Base-by-base conservation (phyloP, 1,140 invertebrate species). In the Asobara japonica region DNA sequence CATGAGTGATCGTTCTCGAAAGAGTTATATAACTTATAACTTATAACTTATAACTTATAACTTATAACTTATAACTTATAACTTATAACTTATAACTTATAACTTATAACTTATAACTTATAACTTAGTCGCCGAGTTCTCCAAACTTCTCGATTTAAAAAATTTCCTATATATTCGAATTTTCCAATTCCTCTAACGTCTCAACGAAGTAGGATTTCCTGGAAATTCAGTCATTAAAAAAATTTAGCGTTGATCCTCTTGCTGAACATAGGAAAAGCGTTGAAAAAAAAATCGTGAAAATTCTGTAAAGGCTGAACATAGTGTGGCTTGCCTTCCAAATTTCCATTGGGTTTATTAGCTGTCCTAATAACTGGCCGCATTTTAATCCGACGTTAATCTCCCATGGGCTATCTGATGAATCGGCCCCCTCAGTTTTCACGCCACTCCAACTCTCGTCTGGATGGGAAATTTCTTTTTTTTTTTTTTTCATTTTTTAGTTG, bases 331-430 rank as follows among this genome's bases (percentile, higher is more conserved):
- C 38, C 38, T 65, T 65, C 69, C 41, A 61, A 75, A 71, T 72
- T 77, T 64, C 48, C 65, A 74, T 38, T 65, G 71, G 64, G 68
- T 76, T 77, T 74, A 76, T 78, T 78, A 78, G 75, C 71, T 69
- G 41, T 66, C 65, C 70, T 77, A 74, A 77, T 77, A 73, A 78
- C 76, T 67, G 67, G 38, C 61, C 72, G 71, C 73, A 74, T 77
- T 79, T 80, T 79, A 80, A 82, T 80, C 80, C 75, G 77, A 77
- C 77, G 74, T 74, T 78, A 78, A 78, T 78, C 77, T 75, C 77
- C 65, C 60, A 18, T 30, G 60, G 74, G 71, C 18, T 51, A 25
- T 56, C 51, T 56, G 51, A 56, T 56, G 51, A 56, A 56, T 56
- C 51, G 51, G 51, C 51, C 51, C 51, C 22, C 22, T 56, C 51